A percentile compares a stretch with the other conserved stretches of the same genome.
phyloP scores from a whole-genome alignment of 2,888 invertebrate genomes.

The Trypoxylon attenuatum region DNA sequence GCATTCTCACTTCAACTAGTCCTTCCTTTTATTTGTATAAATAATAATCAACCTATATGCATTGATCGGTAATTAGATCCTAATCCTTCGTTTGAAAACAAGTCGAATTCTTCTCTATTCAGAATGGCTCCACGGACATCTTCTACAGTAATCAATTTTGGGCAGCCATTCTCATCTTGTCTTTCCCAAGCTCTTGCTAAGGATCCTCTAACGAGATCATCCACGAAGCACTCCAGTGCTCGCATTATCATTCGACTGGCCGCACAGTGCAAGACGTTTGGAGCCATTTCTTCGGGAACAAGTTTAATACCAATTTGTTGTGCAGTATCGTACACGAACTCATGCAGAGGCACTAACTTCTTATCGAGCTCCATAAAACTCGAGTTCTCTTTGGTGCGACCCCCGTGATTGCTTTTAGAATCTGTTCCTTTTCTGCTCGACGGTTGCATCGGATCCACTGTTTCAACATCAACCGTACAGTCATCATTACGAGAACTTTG shows the following conservation, averaged over 20 bases:
- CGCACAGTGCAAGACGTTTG: conserved; percentile 73
- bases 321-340: conserved; percentile 74
- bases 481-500: conserved; percentile 21
- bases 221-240: conserved; percentile 65
- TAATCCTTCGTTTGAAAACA: conserved; percentile 69
- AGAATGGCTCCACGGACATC: conserved; percentile 65
- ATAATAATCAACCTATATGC: conserved; percentile 9
- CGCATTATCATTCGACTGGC: conserved; percentile 69
- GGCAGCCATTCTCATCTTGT: conserved; percentile 55
- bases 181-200: conserved; percentile 66
- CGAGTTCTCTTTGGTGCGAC: neutral
- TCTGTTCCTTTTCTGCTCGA: neutral
- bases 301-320: conserved; percentile 74
- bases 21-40: too few species aligned
- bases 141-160: conserved; percentile 56
- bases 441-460: conserved; percentile 18
- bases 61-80: conserved; percentile 47
- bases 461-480: conserved; percentile 39
- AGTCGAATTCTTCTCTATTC: conserved; percentile 67
- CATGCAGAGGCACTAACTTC: conserved; percentile 64
- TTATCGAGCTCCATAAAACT: conserved; percentile 55
- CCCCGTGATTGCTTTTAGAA: neutral
- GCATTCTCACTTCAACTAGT: too few species aligned
- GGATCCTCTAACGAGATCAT: conserved; percentile 65
- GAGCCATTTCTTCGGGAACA: conserved; percentile 74